Base-by-base conservation (phyloP, 2,113 vertebrate genomes). In the Cyprinodon brontotheroides region DNA sequence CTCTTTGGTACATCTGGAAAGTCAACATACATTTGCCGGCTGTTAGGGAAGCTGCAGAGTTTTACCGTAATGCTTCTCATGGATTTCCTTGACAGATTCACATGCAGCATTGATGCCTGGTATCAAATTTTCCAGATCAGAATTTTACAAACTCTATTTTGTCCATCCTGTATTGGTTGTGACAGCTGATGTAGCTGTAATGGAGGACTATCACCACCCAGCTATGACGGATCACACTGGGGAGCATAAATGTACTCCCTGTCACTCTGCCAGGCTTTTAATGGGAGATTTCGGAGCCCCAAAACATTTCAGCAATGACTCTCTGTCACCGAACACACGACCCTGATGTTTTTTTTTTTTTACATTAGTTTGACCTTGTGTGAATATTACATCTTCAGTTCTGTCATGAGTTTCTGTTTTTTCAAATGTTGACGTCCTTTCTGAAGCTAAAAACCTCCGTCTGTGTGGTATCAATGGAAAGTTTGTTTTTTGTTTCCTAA, bases 231-330 rank as follows among this genome's bases (percentile, higher is more conserved):
- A 87, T 89, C 81, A 75, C 63, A 82, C 86, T 66, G 85, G 68
- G 76, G 90, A 93, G 89, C 91, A 90, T 86, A 87, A 89, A 88
- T 79, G 84, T 77, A 74, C 79, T 79, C 64, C 74, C 48, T 87
- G 91, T 89, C 88, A 87, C 79, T 85, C 78, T 90, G 90, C 90
- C 91, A 86, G 74, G 47, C 70, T 77, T 72, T 83, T 89, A 89
- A 90, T 89, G 77, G 82, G 72, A 50, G 79, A 86, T 84, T 86
- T 20, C 83, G 84, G 84, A 87, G 82, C 75, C 70, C 68, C 81
- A 81, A 82, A 84, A 78, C 79, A 72, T 43, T 73, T 86, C 65
- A 39, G 75, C 61, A 61, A 68, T 9, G 47, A 82, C 77, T 41
- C 72, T n/a, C 74, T 77, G 83, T 83, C 77, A 77, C 74, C 41